Evolutionary conservation across 2,888 invertebrate species (phyloP).

Genomic region (Osedax fenrisi): DNA sequence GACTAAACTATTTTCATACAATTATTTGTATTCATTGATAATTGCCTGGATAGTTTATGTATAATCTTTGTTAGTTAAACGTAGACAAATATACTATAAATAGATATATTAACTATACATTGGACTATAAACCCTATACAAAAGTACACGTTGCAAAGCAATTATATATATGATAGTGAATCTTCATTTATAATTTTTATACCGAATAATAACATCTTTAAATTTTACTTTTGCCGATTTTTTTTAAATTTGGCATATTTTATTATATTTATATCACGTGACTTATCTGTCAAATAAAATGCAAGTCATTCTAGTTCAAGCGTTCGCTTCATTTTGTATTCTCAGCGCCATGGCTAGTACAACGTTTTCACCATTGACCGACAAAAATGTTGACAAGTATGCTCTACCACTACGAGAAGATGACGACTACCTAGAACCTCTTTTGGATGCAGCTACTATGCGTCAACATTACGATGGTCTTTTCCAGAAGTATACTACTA

Average conservation of each 20-base stretch:
- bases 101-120: background rate
- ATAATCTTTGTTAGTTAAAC: too few relatives aligned
- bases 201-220: too few relatives aligned
- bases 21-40: too few relatives aligned
- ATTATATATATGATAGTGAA: background rate
- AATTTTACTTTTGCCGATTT: too few relatives aligned
- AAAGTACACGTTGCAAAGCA: background rate
- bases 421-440: background rate
- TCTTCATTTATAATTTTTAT: background rate
- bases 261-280: background rate
- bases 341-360: background rate
- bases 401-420: background rate
- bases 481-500: background rate
- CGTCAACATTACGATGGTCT: background rate
- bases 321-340: background rate
- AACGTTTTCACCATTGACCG: background rate
- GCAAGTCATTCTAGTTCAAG: background rate
- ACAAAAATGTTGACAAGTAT: background rate
- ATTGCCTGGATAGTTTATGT: too few relatives aligned
- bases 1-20: too few relatives aligned
- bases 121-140: background rate
- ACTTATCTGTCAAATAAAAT: background rate
- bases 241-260: too few relatives aligned
- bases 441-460: background rate
- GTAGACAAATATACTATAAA: too few relatives aligned